Conservation (phyloP, 2,888 invertebrate species). For the Bombylius major region DNA sequence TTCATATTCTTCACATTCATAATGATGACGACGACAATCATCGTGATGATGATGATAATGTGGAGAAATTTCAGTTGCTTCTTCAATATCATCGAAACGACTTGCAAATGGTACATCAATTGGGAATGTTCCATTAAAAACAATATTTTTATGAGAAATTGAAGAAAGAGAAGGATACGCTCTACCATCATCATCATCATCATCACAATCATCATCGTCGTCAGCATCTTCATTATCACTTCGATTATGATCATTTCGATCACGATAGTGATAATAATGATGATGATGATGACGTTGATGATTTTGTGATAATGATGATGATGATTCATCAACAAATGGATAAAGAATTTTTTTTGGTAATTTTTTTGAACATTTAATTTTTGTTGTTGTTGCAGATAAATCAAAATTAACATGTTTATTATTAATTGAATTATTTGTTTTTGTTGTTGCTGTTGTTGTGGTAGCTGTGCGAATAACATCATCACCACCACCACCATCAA, state of each 20-base stretch:
- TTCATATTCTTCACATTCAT: background rate
- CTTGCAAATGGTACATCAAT: slow-evolving; percentile 55
- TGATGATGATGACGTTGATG: background rate
- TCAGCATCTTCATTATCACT: too few species aligned
- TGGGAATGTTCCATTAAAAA: slow-evolving; percentile 78
- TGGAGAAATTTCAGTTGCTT: background rate
- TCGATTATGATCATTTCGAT: background rate
- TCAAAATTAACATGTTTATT: slow-evolving; percentile 11
- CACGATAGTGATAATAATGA: background rate
- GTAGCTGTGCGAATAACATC: background rate
- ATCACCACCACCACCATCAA: background rate
- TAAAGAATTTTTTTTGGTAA: too few species aligned
- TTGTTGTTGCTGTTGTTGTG: background rate
- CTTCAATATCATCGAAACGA: slow-evolving; percentile 20
- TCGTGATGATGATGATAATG: background rate
- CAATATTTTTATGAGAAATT: slow-evolving; percentile 36
- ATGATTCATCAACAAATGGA: too few species aligned
- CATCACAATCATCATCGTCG: background rate
- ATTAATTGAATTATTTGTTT: background rate
- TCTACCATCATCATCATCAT: background rate
- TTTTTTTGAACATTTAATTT: too few species aligned
- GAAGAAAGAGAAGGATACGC: background rate
- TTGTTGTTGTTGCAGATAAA: slow-evolving; percentile 2
- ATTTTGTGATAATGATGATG: background rate
- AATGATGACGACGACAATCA: background rate